These are phyloP conservation scores for Yasuhikotakia modesta DNA, from an alignment of 2,797 vertebrate genomes.

Conservation along the genomic window DNA sequence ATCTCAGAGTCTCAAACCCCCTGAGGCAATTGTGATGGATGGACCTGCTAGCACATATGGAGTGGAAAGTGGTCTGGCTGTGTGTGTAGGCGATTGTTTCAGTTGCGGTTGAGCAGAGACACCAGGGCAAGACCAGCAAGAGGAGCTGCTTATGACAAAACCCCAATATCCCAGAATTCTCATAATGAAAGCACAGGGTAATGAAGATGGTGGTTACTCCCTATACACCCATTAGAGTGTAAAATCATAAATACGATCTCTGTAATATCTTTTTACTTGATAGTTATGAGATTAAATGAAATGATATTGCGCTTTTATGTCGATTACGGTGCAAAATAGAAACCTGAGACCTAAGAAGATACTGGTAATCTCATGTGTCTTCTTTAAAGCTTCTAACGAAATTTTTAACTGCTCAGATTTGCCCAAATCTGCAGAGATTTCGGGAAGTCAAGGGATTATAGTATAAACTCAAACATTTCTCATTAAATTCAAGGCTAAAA, in stretches of 20 bases:
- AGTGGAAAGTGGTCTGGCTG: slow-evolving; percentile 28
- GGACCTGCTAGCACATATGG: slow-evolving; percentile 35
- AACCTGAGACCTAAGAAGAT: background rate
- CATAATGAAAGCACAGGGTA: background rate
- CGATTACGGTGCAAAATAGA: background rate
- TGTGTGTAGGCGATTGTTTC: slow-evolving; percentile 22
- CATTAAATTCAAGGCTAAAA: background rate
- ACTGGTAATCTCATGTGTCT: background rate
- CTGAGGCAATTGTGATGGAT: slow-evolving; percentile 45
- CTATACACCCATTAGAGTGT: background rate
- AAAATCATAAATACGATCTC: background rate
- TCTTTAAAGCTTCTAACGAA: background rate
- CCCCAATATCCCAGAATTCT: background rate
- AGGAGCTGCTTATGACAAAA: background rate
- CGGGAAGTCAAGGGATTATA: background rate
- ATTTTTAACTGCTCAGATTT: background rate
- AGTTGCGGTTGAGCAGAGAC: background rate
- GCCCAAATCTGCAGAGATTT: background rate
- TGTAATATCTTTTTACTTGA: background rate
- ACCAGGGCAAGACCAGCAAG: background rate
- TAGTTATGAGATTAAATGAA: background rate
- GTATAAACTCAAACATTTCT: background rate
- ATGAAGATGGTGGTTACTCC: background rate
- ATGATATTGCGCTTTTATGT: background rate
- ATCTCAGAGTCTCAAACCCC: slow-evolving; percentile 34